Conservation (phyloP, 2,888 invertebrate genomes). For the Lycaena phlaeas region DNA sequence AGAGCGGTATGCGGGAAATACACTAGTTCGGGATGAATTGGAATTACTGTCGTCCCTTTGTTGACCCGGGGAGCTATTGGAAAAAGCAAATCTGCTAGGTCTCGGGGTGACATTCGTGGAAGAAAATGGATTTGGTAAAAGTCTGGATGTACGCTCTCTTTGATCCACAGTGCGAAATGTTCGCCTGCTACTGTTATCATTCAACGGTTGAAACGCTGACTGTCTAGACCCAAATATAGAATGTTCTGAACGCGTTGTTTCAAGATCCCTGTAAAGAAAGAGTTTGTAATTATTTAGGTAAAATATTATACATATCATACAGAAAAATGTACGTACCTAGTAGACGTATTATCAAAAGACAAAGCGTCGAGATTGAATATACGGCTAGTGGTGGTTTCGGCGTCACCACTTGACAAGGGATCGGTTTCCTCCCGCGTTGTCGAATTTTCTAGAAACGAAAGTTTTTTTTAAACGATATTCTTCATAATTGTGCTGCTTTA, state of each 20-base stretch:
- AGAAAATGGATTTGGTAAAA: slow-evolving; percentile 57
- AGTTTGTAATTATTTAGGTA: background rate
- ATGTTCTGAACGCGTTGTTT: slow-evolving; percentile 32
- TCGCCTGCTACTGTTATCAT: slow-evolving; percentile 33
- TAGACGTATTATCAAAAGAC: slow-evolving; percentile 41
- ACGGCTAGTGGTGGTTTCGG: slow-evolving; percentile 35
- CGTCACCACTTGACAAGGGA: slow-evolving; percentile 25
- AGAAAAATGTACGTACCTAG: slow-evolving; percentile 30
- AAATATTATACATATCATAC: too few relatives aligned
- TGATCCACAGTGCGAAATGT: slow-evolving; percentile 41
- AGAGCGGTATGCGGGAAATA: slow-evolving; percentile 43
- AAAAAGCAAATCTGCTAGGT: slow-evolving; percentile 28
- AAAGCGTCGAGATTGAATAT: slow-evolving; percentile 49
- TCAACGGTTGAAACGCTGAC: slow-evolving; percentile 57
- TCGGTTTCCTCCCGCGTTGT: slow-evolving; percentile 1
- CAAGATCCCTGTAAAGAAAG: slow-evolving; percentile 35
- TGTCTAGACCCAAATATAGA: slow-evolving; percentile 48
- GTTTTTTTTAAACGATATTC: background rate
- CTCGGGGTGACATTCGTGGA: slow-evolving; percentile 32
- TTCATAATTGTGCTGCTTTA: background rate
- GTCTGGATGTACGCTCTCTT: slow-evolving; percentile 39
- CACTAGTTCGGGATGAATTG: slow-evolving; percentile 51
- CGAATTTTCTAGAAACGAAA: slow-evolving; percentile 1
- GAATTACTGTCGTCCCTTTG: slow-evolving; percentile 24
- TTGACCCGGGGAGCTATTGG: slow-evolving; percentile 23